Conservation (phyloP, 2,888 invertebrate genomes). For the Plebejus melissa region DNA sequence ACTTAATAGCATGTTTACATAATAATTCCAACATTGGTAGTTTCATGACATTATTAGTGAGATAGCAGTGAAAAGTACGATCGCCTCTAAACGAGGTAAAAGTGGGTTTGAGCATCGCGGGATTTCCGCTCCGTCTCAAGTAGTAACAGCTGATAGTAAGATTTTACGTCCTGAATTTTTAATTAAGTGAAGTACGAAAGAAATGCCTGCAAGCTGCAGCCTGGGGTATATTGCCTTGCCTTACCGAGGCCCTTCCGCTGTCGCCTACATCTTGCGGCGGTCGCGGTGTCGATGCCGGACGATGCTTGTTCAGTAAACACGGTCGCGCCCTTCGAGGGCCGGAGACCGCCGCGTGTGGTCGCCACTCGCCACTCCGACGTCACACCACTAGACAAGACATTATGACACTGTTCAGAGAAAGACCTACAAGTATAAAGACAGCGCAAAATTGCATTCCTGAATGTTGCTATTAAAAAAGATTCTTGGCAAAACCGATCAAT, state of each 20-base stretch:
- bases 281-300: conserved; percentile 30
- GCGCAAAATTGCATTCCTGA: neutral
- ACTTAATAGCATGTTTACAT: neutral
- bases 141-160: no score
- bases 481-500: neutral
- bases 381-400: neutral
- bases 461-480: neutral
- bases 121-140: no score
- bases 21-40: neutral
- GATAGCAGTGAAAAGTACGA: neutral
- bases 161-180: no score
- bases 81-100: no score
- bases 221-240: neutral
- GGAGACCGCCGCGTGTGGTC: conserved; percentile 43
- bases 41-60: conserved; percentile 1
- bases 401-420: conserved; percentile 22
- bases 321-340: conserved; percentile 39
- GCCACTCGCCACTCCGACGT: conserved; percentile 23
- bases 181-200: no score
- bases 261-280: conserved; percentile 21
- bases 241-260: conserved; percentile 27
- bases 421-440: neutral
- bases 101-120: no score
- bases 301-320: conserved; percentile 42
- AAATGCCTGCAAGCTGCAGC: no score